Evolutionary conservation across 2,797 vertebrate genomes (phyloP).

Genomic region (Lepilemur ruficaudatus): DNA sequence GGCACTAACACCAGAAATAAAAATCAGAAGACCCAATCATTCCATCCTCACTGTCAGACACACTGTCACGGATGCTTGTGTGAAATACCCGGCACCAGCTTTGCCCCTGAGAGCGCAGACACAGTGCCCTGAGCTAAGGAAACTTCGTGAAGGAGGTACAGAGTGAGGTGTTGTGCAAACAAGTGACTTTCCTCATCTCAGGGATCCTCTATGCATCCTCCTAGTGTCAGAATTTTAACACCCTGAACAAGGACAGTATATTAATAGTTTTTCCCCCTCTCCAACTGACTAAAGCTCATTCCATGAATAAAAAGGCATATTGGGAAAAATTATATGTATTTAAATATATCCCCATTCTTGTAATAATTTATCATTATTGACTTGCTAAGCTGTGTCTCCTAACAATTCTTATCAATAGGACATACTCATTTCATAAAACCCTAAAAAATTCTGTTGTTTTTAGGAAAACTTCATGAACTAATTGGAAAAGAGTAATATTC

Average conservation of each 20-base stretch:
- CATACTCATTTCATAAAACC: not conserved
- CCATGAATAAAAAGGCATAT: not conserved
- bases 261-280: not conserved
- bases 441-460: not conserved
- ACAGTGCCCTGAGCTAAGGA: too few relatives aligned
- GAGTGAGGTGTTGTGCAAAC: not conserved
- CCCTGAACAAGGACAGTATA: not conserved
- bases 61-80: not conserved
- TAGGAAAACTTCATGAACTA: not conserved
- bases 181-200: not conserved
- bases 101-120: not conserved
- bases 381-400: not conserved
- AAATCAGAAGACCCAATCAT: not conserved
- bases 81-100: not conserved
- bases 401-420: not conserved
- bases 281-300: not conserved
- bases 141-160: fast-evolving
- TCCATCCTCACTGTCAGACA: not conserved
- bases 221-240: not conserved
- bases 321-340: not conserved
- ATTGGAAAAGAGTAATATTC: not conserved
- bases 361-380: not conserved
- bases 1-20: not conserved
- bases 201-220: not conserved
- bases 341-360: not conserved